These are phyloP conservation scores for Eilema depressum DNA, from an alignment of 2,888 invertebrate species.

Conservation along the genomic window DNA sequence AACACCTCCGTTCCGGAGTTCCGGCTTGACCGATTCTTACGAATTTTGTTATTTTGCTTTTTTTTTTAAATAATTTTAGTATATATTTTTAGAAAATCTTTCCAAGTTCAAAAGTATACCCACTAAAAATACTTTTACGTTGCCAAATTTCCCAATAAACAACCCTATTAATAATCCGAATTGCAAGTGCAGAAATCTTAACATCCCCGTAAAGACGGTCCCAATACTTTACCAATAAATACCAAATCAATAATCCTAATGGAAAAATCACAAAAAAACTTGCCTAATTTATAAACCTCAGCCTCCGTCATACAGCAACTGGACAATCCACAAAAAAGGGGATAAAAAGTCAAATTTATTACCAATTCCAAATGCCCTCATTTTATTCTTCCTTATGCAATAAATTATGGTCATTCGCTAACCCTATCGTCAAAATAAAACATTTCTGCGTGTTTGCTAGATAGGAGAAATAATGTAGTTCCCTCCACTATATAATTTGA, in stretches of 20 bases:
- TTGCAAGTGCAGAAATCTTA: neutral
- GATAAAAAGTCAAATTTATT: conserved; percentile 41
- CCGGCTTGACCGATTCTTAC: no score
- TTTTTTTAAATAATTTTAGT: no score
- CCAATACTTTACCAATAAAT: conserved; percentile 7
- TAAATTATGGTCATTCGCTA: conserved; percentile 26
- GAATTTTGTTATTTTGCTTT: no score
- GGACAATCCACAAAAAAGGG: conserved; percentile 21
- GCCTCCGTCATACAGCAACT: conserved; percentile 15
- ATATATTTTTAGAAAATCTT: no score
- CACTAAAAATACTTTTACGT: neutral
- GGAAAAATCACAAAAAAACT: conserved; percentile 12
- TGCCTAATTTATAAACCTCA: conserved; percentile 7
- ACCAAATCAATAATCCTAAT: conserved; percentile 1
- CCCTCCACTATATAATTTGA: conserved; percentile 21
- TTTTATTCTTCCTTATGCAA: conserved; percentile 21
- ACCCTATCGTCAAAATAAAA: conserved; percentile 37
- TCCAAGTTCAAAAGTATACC: no score
- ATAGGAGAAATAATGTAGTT: conserved; percentile 29
- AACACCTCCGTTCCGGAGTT: no score
- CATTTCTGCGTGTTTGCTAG: conserved; percentile 30
- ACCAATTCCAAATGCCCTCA: conserved; percentile 28
- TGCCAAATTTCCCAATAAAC: neutral
- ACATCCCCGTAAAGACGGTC: neutral
- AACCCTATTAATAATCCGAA: neutral